Evolutionary conservation across 2,113 vertebrate species (phyloP).

Genomic region (Syngnathus floridae): DNA sequence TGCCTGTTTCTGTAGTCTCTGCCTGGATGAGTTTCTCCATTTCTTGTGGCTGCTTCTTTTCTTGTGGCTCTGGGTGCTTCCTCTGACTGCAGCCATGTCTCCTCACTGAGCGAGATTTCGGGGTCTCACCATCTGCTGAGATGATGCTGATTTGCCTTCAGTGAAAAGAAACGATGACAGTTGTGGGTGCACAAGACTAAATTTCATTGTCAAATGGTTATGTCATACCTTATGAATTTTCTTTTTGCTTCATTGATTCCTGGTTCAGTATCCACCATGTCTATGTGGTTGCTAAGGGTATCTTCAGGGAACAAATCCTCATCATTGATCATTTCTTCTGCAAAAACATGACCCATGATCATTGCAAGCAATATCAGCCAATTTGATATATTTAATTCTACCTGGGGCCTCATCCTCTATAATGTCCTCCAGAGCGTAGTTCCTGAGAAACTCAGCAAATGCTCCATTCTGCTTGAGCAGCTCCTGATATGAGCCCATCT

Average conservation of each 20-base stretch:
- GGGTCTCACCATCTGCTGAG: constrained; percentile 79
- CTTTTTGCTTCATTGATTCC: constrained; percentile 78
- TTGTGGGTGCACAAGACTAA: too few species aligned
- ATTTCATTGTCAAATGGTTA: neutral
- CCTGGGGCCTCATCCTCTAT: constrained; percentile 71
- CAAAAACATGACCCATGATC: constrained; percentile 7
- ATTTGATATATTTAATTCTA: constrained; percentile 18
- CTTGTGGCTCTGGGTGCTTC: constrained; percentile 56
- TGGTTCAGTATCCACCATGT: constrained; percentile 80
- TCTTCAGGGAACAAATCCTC: constrained; percentile 78
- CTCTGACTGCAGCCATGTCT: constrained; percentile 70
- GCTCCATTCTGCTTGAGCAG: constrained; percentile 80
- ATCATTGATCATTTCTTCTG: constrained; percentile 70
- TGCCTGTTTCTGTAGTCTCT: constrained; percentile 80
- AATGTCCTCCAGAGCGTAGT: constrained; percentile 77
- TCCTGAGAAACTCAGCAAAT: constrained; percentile 91
- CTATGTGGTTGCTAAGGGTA: constrained; percentile 82
- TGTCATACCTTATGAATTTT: constrained; percentile 82
- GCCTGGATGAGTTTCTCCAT: constrained; percentile 76
- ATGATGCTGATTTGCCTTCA: constrained; percentile 84
- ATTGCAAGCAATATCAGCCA: neutral
- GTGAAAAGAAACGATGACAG: neutral
- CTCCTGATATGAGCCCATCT: constrained; percentile 85
- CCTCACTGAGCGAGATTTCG: constrained; percentile 67
- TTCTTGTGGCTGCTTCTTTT: constrained; percentile 57